Conservation (phyloP, 2,888 invertebrate genomes). For the Adineta ricciae region DNA sequence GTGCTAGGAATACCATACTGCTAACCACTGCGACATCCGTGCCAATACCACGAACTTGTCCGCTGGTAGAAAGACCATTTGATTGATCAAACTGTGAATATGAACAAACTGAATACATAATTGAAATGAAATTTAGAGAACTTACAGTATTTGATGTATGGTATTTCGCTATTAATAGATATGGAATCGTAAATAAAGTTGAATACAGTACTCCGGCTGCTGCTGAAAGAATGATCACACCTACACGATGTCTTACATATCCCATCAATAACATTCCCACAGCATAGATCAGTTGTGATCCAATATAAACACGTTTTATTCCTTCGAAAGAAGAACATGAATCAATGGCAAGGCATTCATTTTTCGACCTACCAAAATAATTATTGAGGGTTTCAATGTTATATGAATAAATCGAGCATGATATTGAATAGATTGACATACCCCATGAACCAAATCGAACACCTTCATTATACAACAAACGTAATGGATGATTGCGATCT, state of each 20-base stretch:
- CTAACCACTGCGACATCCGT: conserved; percentile 88
- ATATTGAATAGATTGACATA: conserved; percentile 76
- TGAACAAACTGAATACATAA: not conserved
- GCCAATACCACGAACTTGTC: conserved; percentile 66
- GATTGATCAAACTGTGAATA: not conserved
- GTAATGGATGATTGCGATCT: conserved; percentile 32
- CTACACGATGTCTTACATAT: not conserved
- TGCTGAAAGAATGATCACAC: conserved; percentile 55
- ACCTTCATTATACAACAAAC: conserved; percentile 67
- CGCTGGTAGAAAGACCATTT: not conserved
- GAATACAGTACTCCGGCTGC: conserved; percentile 93
- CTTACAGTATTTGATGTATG: conserved; percentile 76
- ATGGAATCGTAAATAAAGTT: conserved; percentile 91
- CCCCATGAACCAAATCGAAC: conserved; percentile 90
- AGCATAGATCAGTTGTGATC: conserved; percentile 24
- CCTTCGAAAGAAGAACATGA: no score
- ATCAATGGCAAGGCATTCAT: no score
- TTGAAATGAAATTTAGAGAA: not conserved
- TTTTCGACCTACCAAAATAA: not conserved
- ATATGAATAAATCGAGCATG: conserved; percentile 81
- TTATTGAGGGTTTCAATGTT: conserved; percentile 68
- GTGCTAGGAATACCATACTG: conserved; percentile 88
- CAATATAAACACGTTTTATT: conserved; percentile 25
- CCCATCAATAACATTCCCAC: conserved; percentile 28
- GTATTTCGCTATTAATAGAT: conserved; percentile 80